Evolutionary conservation across 2,888 invertebrate species (phyloP).

Genomic region (Synanthedon formicaeformis): DNA sequence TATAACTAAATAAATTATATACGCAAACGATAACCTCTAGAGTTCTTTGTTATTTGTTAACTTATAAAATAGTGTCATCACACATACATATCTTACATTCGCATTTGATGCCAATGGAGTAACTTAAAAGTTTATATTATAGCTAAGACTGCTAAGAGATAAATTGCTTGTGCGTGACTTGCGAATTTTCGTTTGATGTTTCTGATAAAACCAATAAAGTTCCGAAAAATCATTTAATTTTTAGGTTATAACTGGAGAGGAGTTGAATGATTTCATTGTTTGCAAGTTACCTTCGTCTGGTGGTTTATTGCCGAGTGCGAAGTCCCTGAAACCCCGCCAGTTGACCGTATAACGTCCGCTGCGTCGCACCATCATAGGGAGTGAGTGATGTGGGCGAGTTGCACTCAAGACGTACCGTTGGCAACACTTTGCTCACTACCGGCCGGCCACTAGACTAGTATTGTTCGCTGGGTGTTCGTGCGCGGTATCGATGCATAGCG

Average conservation of each 20-base stretch:
- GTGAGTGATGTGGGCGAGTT: constrained; percentile 13
- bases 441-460: constrained; percentile 22
- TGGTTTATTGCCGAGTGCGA: constrained; percentile 56
- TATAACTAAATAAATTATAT: too few species aligned
- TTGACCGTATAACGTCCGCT: constrained; percentile 66
- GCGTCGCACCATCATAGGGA: constrained; percentile 62
- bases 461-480: constrained; percentile 29
- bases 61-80: too few species aligned
- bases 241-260: constrained; percentile 29
- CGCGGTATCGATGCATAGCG: constrained; percentile 34
- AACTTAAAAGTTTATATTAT: too few species aligned
- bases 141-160: too few species aligned
- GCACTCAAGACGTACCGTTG: constrained; percentile 6
- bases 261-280: constrained; percentile 3
- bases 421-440: constrained; percentile 18
- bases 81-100: too few species aligned
- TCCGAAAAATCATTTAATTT: constrained; percentile 6
- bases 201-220: not conserved
- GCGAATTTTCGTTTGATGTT: not conserved
- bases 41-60: too few species aligned
- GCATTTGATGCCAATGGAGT: too few species aligned
- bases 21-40: too few species aligned
- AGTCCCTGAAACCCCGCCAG: constrained; percentile 64
- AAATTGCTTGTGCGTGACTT: not conserved
- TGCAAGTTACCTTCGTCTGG: constrained; percentile 56